A percentile compares a stretch with the other conserved stretches of the same genome.
phyloP scores from a whole-genome alignment of 2,797 vertebrate species.

The Cirrhinus molitorella region DNA sequence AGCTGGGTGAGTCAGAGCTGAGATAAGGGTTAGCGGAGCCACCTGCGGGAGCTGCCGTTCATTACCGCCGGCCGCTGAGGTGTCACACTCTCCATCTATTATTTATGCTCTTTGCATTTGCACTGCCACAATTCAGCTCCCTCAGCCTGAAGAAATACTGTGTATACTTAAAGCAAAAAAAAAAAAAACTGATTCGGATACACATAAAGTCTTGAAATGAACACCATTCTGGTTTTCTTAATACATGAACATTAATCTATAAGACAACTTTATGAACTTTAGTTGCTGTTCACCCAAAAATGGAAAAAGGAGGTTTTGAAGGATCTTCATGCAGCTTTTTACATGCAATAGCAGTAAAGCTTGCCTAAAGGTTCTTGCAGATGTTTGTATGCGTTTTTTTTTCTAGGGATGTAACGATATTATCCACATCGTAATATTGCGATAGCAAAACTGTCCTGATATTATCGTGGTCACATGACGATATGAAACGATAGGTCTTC shows the following conservation, averaged over 20 bases:
- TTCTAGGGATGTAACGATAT: too few species aligned
- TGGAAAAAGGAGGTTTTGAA: neutral
- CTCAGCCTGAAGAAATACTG: slow-evolving; percentile 38
- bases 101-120: slow-evolving; percentile 84
- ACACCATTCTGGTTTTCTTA: neutral
- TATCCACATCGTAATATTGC: too few species aligned
- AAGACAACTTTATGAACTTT: neutral
- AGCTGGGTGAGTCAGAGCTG: slow-evolving; percentile 78
- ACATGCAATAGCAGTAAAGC: neutral
- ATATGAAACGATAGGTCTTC: too few species aligned
- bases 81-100: slow-evolving; percentile 80
- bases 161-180: neutral
- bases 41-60: slow-evolving; percentile 79
- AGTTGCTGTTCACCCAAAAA: neutral
- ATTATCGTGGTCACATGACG: too few species aligned
- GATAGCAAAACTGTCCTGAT: too few species aligned
- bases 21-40: slow-evolving; percentile 67
- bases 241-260: neutral
- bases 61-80: slow-evolving; percentile 80
- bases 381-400: too few species aligned
- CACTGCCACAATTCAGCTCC: slow-evolving; percentile 60
- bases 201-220: neutral
- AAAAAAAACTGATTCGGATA: neutral
- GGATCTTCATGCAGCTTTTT: neutral
- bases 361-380: too few species aligned